phyloP scores from a whole-genome alignment of 1,140 invertebrate species.

The Trachymyrmex septentrionalis region DNA sequence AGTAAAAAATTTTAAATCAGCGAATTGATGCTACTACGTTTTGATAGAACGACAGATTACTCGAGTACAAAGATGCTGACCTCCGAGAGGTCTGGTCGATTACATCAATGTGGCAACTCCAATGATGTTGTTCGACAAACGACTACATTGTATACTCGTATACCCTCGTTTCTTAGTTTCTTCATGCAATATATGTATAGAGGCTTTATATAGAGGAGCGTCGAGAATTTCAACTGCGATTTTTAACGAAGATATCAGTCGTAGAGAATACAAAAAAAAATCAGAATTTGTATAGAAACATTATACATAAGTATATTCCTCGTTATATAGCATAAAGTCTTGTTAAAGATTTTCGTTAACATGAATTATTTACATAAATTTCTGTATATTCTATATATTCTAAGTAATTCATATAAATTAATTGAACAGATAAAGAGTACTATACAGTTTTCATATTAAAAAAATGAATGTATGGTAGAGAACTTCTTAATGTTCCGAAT shows the following conservation, averaged over 20 bases:
- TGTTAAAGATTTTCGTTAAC: background rate
- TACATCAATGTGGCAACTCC: slow-evolving; percentile 46
- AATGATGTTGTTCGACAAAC: slow-evolving; percentile 43
- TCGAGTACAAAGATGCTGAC: slow-evolving; percentile 54
- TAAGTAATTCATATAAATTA: background rate
- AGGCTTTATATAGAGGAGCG: background rate
- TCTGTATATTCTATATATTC: background rate
- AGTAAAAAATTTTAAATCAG: background rate
- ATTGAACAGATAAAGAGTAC: background rate
- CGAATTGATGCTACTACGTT: background rate
- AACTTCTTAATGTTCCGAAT: background rate
- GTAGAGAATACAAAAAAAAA: background rate
- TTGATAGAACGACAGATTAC: slow-evolving; percentile 14
- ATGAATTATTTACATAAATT: background rate
- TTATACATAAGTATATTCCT: background rate
- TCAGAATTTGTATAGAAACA: background rate
- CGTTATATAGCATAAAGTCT: background rate
- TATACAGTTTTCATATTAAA: background rate
- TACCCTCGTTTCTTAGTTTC: slow-evolving; percentile 48
- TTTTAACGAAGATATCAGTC: background rate
- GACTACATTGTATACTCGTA: slow-evolving; percentile 18
- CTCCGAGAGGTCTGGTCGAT: slow-evolving; percentile 54
- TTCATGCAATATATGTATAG: slow-evolving; percentile 54
- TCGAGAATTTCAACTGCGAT: slow-evolving; percentile 23
- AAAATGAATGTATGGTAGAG: background rate